A percentile compares a stretch with the other conserved stretches of the same genome.
These are phyloP conservation scores for Rhynchotus rufescens DNA, from an alignment of 2,797 vertebrate species.

Conservation along the genomic window DNA sequence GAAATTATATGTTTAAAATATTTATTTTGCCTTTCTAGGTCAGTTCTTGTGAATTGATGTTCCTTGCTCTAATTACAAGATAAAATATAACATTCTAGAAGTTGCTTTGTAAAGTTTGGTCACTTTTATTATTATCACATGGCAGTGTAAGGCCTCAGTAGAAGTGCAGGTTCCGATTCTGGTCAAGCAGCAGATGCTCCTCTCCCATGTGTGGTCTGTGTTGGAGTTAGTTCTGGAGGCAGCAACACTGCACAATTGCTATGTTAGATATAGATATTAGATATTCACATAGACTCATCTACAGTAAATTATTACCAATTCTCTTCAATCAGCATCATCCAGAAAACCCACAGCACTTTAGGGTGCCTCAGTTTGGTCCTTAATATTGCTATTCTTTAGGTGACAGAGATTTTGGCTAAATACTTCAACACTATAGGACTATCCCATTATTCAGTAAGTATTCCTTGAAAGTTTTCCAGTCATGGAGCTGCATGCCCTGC, in stretches of 20 bases:
- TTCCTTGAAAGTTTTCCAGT: background rate
- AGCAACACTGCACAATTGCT: background rate
- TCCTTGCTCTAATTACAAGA: background rate
- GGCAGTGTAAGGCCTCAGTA: background rate
- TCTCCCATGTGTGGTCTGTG: background rate
- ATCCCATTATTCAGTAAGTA: background rate
- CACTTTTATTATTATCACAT: background rate
- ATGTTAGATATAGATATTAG: too few species aligned
- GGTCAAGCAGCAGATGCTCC: background rate
- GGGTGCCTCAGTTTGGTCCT: background rate
- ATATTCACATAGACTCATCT: background rate
- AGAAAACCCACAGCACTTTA: background rate
- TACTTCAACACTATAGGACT: background rate
- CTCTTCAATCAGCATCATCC: background rate
- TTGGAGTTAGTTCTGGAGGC: background rate
- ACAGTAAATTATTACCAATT: background rate
- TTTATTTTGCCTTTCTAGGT: background rate
- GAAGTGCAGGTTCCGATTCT: background rate
- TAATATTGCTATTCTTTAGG: background rate
- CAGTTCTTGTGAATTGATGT: background rate
- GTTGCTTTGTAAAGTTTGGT: background rate
- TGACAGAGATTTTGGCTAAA: background rate
- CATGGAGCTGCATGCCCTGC: background rate
- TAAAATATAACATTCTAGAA: background rate
- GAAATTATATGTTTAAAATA: constrained; percentile 5